Evolutionary conservation across 2,888 invertebrate genomes (phyloP).

Genomic region (Caenorhabditis sp.): DNA sequence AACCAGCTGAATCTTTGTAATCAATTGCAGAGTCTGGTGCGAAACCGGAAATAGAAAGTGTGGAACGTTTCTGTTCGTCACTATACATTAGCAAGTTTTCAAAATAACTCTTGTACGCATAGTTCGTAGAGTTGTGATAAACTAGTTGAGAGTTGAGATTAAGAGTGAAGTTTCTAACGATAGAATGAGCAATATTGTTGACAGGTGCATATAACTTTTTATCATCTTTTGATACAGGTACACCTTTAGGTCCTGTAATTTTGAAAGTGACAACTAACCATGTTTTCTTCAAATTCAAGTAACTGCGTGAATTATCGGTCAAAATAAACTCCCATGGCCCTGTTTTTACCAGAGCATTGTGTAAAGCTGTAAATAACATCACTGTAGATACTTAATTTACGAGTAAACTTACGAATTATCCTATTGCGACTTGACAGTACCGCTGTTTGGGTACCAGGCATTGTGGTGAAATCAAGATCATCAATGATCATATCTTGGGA

Average conservation of each 20-base stretch:
- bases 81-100: constrained; percentile 17
- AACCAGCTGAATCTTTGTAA: not conserved
- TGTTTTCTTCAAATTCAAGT: constrained; percentile 25
- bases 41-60: not conserved
- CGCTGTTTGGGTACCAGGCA: constrained; percentile 15
- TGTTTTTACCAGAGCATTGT: not conserved
- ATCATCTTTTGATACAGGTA: not conserved
- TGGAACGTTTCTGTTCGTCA: constrained; percentile 4
- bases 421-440: constrained; percentile 6
- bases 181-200: constrained; percentile 31
- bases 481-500: constrained; percentile 31
- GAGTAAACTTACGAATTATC: constrained; percentile 4
- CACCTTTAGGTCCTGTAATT: not conserved
- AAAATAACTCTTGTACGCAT: constrained; percentile 34
- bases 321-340: constrained; percentile 32
- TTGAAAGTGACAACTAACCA: constrained; percentile 14
- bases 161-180: constrained; percentile 22
- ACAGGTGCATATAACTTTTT: not conserved
- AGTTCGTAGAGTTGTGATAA: constrained; percentile 22
- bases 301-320: constrained; percentile 6
- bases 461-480: constrained; percentile 19
- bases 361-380: not conserved
- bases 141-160: constrained; percentile 27
- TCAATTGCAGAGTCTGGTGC: not conserved
- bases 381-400: not conserved